Evolutionary conservation across 2,888 invertebrate genomes (phyloP).

Genomic region (Eristalinus aeneus): DNA sequence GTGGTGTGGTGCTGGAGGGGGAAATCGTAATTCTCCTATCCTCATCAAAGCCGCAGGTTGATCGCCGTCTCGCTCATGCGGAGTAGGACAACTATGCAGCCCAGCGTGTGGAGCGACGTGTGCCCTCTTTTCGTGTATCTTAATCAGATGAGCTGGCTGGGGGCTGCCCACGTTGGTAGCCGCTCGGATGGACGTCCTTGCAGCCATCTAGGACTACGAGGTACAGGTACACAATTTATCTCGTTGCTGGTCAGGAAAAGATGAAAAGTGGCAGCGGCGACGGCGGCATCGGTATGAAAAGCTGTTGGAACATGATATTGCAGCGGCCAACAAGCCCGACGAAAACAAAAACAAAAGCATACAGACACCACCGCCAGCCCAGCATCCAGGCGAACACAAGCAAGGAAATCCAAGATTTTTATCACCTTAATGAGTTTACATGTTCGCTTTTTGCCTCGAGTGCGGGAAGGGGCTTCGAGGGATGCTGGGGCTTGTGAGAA

Average conservation of each 20-base stretch:
- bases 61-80: slow-evolving; percentile 57
- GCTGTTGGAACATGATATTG: slow-evolving; percentile 52
- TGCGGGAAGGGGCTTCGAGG: not conserved
- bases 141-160: slow-evolving; percentile 67
- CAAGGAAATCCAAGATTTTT: slow-evolving; percentile 68
- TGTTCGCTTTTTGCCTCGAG: slow-evolving; percentile 23
- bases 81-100: slow-evolving; percentile 45
- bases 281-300: slow-evolving; percentile 55
- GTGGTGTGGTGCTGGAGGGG: slow-evolving; percentile 36
- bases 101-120: slow-evolving; percentile 1
- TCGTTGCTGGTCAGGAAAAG: slow-evolving; percentile 62
- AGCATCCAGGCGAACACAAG: slow-evolving; percentile 52
- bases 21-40: slow-evolving; percentile 28
- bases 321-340: slow-evolving; percentile 25
- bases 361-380: not conserved
- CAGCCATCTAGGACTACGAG: slow-evolving; percentile 16
- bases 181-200: not conserved
- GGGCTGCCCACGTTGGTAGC: too few relatives aligned
- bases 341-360: slow-evolving; percentile 18
- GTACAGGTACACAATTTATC: slow-evolving; percentile 57
- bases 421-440: slow-evolving; percentile 71
- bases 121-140: slow-evolving; percentile 45
- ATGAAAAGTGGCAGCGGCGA: slow-evolving; percentile 57
- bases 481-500: not conserved
- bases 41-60: slow-evolving; percentile 53